phyloP scores from a whole-genome alignment of 2,888 invertebrate genomes.

The Pollenia labialis region DNA sequence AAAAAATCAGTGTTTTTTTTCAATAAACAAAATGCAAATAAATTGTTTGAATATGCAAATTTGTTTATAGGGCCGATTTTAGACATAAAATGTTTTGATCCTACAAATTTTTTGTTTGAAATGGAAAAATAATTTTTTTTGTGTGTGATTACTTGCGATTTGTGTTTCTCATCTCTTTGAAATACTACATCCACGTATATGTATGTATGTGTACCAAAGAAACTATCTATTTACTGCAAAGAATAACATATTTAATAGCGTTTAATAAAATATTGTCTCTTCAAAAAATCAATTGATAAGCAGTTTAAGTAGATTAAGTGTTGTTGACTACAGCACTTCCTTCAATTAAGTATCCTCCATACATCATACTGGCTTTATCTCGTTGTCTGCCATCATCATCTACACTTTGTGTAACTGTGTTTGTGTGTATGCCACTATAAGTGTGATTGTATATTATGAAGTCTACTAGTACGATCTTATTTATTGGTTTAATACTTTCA shows the following conservation, averaged over 20 bases:
- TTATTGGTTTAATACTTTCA: conserved; percentile 66
- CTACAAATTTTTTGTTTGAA: too few relatives aligned
- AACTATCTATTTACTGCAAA: not conserved
- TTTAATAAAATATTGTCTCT: conserved; percentile 53
- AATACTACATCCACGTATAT: not conserved
- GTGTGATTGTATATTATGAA: conserved; percentile 24
- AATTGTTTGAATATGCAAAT: too few relatives aligned
- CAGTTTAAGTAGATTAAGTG: conserved; percentile 72
- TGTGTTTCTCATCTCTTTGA: not conserved
- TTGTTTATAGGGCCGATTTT: too few relatives aligned
- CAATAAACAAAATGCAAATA: too few relatives aligned
- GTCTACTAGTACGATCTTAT: conserved; percentile 55
- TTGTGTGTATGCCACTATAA: conserved; percentile 11
- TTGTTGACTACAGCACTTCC: conserved; percentile 71
- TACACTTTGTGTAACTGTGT: conserved; percentile 17
- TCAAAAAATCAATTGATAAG: conserved; percentile 68
- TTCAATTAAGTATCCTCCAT: conserved; percentile 64
- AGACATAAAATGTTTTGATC: too few relatives aligned
- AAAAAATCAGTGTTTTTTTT: too few relatives aligned
- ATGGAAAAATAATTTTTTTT: too few relatives aligned
- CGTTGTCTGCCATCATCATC: conserved; percentile 52
- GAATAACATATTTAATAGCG: conserved; percentile 31
- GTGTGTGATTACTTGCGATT: not conserved
- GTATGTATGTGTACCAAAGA: not conserved
- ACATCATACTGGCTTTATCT: conserved; percentile 62